phyloP scores from a whole-genome alignment of 1,140 invertebrate species.

The Drosophila takahashii region DNA sequence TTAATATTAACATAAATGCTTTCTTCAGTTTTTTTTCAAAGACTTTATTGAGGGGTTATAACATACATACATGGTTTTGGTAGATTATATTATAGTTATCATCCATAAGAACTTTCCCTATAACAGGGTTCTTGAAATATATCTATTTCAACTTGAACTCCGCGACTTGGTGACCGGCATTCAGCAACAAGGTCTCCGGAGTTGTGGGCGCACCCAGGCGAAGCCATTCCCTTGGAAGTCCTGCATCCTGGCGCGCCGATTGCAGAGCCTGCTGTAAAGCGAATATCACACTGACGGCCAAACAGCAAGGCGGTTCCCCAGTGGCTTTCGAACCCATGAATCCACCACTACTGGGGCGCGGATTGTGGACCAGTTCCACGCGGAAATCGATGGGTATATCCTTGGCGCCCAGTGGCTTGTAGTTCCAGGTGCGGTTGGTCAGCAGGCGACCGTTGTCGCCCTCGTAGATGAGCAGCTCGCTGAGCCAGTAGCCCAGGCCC shows the following conservation, averaged over 20 bases:
- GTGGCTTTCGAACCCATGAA: slow-evolving; percentile 93
- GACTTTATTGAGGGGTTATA: neutral
- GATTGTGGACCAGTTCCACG: slow-evolving; percentile 88
- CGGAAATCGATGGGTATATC: slow-evolving; percentile 95
- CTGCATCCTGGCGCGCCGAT: slow-evolving; percentile 88
- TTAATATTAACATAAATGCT: too few relatives aligned
- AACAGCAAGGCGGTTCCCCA: slow-evolving; percentile 91
- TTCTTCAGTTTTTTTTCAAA: too few relatives aligned
- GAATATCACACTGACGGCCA: slow-evolving; percentile 88
- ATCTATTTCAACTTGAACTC: slow-evolving; percentile 57
- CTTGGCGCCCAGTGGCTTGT: slow-evolving; percentile 92
- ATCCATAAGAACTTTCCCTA: too few relatives aligned
- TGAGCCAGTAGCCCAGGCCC: slow-evolving; percentile 93
- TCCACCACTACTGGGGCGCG: slow-evolving; percentile 87
- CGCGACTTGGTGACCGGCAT: slow-evolving; percentile 70
- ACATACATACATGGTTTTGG: neutral
- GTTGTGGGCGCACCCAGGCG: slow-evolving; percentile 86
- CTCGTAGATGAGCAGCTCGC: slow-evolving; percentile 90
- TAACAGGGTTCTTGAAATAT: neutral
- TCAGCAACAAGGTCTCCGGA: slow-evolving; percentile 82
- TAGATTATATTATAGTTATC: neutral
- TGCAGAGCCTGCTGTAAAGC: slow-evolving; percentile 90
- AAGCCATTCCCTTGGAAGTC: slow-evolving; percentile 85
- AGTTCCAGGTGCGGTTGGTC: slow-evolving; percentile 94
- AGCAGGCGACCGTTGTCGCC: slow-evolving; percentile 85